Conservation (phyloP, 1,140 invertebrate species). For the Ruditapes philippinarum region DNA sequence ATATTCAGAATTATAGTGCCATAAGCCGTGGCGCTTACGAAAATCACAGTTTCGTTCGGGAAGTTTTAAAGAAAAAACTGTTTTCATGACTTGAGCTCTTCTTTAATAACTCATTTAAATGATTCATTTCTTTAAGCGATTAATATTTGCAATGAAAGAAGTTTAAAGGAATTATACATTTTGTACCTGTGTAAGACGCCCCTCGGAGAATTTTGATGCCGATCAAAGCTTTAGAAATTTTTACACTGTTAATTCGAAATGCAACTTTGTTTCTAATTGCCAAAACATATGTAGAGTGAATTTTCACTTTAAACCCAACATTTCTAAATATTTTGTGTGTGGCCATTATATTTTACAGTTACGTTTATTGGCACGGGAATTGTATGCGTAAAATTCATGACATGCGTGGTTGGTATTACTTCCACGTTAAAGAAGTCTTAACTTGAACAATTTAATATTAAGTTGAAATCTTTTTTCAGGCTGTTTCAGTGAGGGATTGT, state of each 20-base stretch:
- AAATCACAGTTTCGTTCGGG: conserved; percentile 12
- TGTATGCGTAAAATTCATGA: conserved; percentile 3
- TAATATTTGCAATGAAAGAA: conserved; percentile 42
- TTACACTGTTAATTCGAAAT: conserved; percentile 49
- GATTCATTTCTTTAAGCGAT: conserved; percentile 43
- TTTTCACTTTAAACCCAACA: conserved; percentile 1
- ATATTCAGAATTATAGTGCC: conserved; percentile 5
- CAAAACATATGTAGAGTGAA: conserved; percentile 36
- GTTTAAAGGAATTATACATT: conserved; percentile 40
- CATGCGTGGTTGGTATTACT: conserved; percentile 1
- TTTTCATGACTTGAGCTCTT: not conserved
- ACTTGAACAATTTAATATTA: too few species aligned
- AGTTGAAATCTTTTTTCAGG: too few species aligned
- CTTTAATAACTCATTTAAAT: conserved; percentile 49
- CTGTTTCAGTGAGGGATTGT: too few species aligned
- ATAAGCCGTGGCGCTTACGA: not conserved
- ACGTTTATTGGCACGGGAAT: conserved; percentile 4
- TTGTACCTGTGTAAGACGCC: conserved; percentile 32
- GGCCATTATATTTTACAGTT: conserved; percentile 31
- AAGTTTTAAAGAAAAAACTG: conserved; percentile 34
- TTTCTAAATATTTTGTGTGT: conserved; percentile 28
- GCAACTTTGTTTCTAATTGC: conserved; percentile 37
- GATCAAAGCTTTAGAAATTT: conserved; percentile 14
- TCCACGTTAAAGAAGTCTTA: too few species aligned
- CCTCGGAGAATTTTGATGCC: not conserved